Base-by-base conservation (phyloP, 2,888 invertebrate species). In the Scaptomyza polygonia region DNA sequence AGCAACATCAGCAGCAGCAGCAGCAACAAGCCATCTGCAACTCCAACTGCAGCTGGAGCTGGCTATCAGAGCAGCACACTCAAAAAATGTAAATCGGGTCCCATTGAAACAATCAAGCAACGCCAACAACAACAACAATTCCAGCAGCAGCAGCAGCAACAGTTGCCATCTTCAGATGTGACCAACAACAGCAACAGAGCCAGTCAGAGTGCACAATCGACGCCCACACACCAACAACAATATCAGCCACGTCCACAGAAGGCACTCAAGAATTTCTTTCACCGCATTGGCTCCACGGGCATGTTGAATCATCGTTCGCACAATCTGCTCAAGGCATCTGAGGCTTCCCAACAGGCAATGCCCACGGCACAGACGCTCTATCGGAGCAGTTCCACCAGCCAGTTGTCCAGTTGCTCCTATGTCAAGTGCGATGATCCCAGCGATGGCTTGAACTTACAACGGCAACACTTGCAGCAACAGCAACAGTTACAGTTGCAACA, bases 351-450 rank as follows among this genome's bases (percentile, higher is more conserved):
- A 56, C 77, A 80, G 70, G 73, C 84, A 30, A 54, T 69, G 7
- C 72, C 79, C 12, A 64, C 82, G 0, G 63, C 68, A 12, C 84
- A 82, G 16, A 89, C 89, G 8, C 78, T 96, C n/a, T 96, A 95
- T 84, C 93, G 96, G 57, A 95, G 95, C 88, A 95, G 95, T 89
- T 96, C 96, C 36, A 96, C 96, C 29, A 96, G 96, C 55, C 96
- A 95, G 87, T 91, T 96, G 75, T 95, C 95, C 67, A 94, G 94
- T 25, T 90, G 89, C 72, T 92, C 92, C 21, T 96, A 96, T 88
- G 94, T 96, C 36, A 95, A 95, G 89, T 95, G 95, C 67, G 96
- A 96, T 89, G 96, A 96, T 91, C 96, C 96, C 8, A 95, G 95
- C n/a, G 95, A 96, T 83, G 96, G 95, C 42, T 93, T 96, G 56